Evolutionary conservation across 2,888 invertebrate species (phyloP), one percentile per base, ranked within the genome.

Genomic region (Leuctra nigra): DNA sequence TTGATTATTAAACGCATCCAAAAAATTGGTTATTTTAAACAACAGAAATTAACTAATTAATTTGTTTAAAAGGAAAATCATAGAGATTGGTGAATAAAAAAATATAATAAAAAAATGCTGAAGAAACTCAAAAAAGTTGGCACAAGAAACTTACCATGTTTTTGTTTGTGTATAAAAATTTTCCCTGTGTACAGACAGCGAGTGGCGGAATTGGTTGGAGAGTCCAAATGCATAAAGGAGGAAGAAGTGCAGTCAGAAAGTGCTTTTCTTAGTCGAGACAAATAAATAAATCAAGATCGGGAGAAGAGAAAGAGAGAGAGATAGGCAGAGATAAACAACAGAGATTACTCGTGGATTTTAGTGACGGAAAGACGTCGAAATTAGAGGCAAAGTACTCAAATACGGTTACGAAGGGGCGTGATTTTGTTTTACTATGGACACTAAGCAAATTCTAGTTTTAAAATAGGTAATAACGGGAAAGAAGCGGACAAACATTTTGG

Each of bases 161-260:
- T 63, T 60, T 62, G 62, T 57, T 62, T 63, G 59, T 62, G 63
- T 62, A 62, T 62, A 62, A 62, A 63, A 62, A 63, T 62, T 63
- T 63, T 63, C 58, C 63, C 63, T 63, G 62, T 63, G 63, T n/a
- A n/a, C n/a, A n/a, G n/a, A n/a, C n/a, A n/a, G n/a, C 60, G 61
- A 58, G 61, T 59, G 58, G 60, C 60, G 58, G 50, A 20, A 23
- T 29, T 29, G 29, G 29, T 60, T 59, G 59, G 54, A 62, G 63
- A 59, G 63, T 61, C 63, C 63, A 62, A 62, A 60, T 62, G 62
- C 61, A 58, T 58, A 59, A 58, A 58, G 59, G 58, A 62, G 58
- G 58, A 52, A 61, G 41, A 62, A 60, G 61, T 61, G 62, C 59
- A 61, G 62, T 61, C 57, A 61, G 59, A 61, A 61, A 59, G 62